phyloP scores from a whole-genome alignment of 2,113 vertebrate genomes.

The Eptesicus fuscus region DNA sequence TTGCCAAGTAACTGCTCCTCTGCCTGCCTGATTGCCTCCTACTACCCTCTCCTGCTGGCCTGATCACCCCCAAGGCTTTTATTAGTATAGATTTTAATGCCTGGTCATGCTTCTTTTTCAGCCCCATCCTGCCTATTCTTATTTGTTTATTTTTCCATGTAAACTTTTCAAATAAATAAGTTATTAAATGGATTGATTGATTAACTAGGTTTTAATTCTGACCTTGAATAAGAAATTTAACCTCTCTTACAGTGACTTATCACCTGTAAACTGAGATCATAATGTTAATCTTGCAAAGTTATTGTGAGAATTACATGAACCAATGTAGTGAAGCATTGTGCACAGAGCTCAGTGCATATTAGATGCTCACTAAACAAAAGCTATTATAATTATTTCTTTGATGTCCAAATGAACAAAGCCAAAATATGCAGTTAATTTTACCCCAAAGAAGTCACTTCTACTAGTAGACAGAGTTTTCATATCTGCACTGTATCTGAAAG shows the following conservation, averaged over 20 bases:
- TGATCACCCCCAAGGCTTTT: too few relatives aligned
- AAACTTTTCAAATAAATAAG: not conserved
- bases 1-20: too few relatives aligned
- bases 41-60: too few relatives aligned
- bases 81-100: not conserved
- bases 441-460: not conserved
- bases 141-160: not conserved
- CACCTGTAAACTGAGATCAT: not conserved
- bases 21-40: too few relatives aligned
- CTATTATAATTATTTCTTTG: not conserved
- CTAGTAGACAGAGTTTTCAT: not conserved
- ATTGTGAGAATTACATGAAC: not conserved
- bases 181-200: not conserved
- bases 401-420: not conserved
- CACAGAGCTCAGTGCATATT: not conserved
- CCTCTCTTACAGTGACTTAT: not conserved
- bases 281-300: not conserved
- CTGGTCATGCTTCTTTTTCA: not conserved
- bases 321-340: not conserved
- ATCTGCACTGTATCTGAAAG: not conserved
- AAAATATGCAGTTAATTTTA: not conserved
- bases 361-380: not conserved
- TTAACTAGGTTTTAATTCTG: not conserved
- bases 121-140: not conserved
- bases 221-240: not conserved